phyloP scores from a whole-genome alignment of 1,140 invertebrate genomes.

The Philaenus spumarius region DNA sequence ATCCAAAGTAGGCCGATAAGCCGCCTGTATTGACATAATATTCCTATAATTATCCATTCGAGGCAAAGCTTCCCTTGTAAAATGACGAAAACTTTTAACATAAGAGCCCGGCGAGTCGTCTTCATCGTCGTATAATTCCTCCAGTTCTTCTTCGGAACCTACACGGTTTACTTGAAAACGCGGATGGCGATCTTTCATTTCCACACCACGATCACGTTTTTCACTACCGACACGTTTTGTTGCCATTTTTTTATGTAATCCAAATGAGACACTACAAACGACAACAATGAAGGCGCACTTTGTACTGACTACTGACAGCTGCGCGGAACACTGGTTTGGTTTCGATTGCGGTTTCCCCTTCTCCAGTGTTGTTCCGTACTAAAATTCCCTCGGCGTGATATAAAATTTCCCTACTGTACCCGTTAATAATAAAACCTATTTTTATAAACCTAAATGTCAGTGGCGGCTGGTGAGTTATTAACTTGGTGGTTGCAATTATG shows the following conservation, averaged over 20 bases:
- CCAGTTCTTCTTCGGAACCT: conserved; percentile 25
- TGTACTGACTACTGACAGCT: too few species aligned
- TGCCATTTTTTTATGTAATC: not conserved
- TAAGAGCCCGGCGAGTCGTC: conserved; percentile 61
- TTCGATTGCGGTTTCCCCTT: too few species aligned
- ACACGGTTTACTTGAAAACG: conserved; percentile 53
- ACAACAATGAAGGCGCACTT: too few species aligned
- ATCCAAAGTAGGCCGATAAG: conserved; percentile 87
- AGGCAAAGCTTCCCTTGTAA: conserved; percentile 86
- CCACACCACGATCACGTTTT: not conserved
- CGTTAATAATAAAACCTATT: too few species aligned
- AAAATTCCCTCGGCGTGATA: too few species aligned
- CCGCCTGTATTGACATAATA: conserved; percentile 79
- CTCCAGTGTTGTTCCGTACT: too few species aligned
- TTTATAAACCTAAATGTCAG: too few species aligned
- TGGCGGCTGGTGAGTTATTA: too few species aligned
- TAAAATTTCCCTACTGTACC: too few species aligned
- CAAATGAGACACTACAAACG: too few species aligned
- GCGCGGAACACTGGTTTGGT: too few species aligned
- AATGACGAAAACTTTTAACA: conserved; percentile 75
- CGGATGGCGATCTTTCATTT: conserved; percentile 10
- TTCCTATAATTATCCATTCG: conserved; percentile 91
- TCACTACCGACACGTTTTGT: not conserved
- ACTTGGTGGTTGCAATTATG: too few species aligned
- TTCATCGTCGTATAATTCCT: conserved; percentile 24